phyloP scores from a whole-genome alignment of 2,113 vertebrate species.

The Felis chaus region DNA sequence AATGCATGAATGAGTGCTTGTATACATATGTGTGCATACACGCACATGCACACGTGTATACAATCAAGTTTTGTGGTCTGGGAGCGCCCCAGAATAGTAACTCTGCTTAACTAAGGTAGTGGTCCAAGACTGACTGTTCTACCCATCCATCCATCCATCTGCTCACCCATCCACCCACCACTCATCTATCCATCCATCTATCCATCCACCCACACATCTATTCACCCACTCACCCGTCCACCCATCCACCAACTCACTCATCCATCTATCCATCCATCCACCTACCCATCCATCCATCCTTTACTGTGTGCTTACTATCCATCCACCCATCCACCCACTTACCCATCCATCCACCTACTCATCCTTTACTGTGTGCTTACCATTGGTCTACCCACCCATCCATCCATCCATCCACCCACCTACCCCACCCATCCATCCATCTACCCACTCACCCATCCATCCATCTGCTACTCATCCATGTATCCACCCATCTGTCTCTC shows the following conservation, averaged over 20 bases:
- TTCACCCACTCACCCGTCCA: rapidly evolving
- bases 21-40: neutral
- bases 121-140: neutral
- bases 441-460: rapidly evolving
- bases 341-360: neutral
- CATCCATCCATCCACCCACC: rapidly evolving
- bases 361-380: too few species aligned
- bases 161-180: neutral
- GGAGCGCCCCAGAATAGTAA: neutral
- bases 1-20: neutral
- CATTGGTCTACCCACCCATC: too few species aligned
- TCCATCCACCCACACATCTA: neutral
- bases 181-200: too few species aligned
- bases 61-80: neutral
- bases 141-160: too few species aligned
- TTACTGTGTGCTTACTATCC: neutral
- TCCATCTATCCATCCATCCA: too few species aligned
- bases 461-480: neutral
- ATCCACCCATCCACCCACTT: neutral
- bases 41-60: neutral
- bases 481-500: too few species aligned
- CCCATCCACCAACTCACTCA: rapidly evolving
- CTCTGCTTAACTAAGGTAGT: neutral
- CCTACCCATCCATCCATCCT: too few species aligned
- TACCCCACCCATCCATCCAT: rapidly evolving